Base-by-base conservation (phyloP, 1,140 invertebrate genomes). In the Ridgeia piscesae region DNA sequence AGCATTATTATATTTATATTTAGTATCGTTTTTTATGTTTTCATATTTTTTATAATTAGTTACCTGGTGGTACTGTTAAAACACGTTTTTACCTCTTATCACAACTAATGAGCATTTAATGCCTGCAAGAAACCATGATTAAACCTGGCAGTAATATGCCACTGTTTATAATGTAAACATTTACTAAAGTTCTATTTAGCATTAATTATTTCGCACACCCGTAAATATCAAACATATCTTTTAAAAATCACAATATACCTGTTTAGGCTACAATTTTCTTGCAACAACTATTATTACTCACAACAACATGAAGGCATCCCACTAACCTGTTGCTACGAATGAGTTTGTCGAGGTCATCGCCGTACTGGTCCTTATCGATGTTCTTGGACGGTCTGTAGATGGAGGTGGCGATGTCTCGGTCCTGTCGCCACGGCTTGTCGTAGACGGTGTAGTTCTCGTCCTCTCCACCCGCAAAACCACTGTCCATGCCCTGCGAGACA, bases 401-500 rank as follows among this genome's bases (percentile, higher is more conserved):
- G 95, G 98, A 98, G 33, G 97, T 97, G 0, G 97, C 98, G 92
- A 99, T 96, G 0, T 97, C 97, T 93, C 98, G 98, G 33, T 97
- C 95, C n/a, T 96, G 94, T 91, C 97, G 94, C 97, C 97, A 97
- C 27, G 97, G 96, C 96, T 99, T 99, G 95, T 99, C 99, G 95
- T 99, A 99, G 0, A 99, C 98, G 96, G 98, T 99, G 96, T 99
- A 99, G 0, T 98, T 98, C 94, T 99, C 99, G 94, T 99, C 99
- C 94, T 99, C 99, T 6, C 97, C 98, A 34, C 91, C 94, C 27
- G 77, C 91, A 96, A 99, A 99, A 11, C 99, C 99, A 95, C 97
- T 98, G 94, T 99, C 98, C 97, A 99, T 98, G 91, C 99, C 99
- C 95, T 96, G 93, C 48, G 92, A 34, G 34, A 90, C 34, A 34